phyloP scores from a whole-genome alignment of 2,888 invertebrate genomes.

The Eledona agricola region DNA sequence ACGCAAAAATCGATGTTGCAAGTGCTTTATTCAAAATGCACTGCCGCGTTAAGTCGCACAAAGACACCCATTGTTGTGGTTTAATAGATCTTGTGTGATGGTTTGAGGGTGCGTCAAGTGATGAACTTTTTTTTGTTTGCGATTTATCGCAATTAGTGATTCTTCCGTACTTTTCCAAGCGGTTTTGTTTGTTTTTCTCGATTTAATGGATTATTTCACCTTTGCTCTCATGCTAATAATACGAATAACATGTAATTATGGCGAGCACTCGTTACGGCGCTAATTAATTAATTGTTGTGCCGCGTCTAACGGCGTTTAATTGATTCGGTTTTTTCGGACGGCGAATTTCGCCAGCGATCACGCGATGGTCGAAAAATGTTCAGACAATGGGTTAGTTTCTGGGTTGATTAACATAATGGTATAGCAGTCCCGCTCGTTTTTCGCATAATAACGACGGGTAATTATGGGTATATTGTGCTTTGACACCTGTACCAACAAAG shows the following conservation, averaged over 20 bases:
- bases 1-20: no score
- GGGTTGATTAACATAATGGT: conserved; percentile 9
- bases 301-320: no score
- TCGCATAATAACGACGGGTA: conserved; percentile 16
- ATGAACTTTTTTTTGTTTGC: no score
- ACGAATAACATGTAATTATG: conserved; percentile 13
- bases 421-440: conserved; percentile 4
- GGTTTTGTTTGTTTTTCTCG: conserved; percentile 2
- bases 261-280: conserved; percentile 25
- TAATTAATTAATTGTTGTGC: conserved; percentile 12
- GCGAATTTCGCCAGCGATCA: no score
- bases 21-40: conserved; percentile 20
- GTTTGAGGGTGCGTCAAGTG: no score
- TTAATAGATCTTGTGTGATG: conserved; percentile 54
- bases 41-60: conserved; percentile 52
- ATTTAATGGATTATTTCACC: conserved; percentile 2
- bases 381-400: no score
- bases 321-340: no score
- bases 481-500: conserved; percentile 22
- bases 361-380: no score
- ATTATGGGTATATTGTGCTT: conserved; percentile 18
- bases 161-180: no score
- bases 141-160: no score
- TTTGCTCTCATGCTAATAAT: conserved; percentile 4
- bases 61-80: conserved; percentile 58